Percentiles rank a stretch among this genome's conserved stretches.
These are phyloP conservation scores for Amblyopsis hoosieri DNA, from an alignment of 2,797 vertebrate species.

Conservation along the genomic window DNA sequence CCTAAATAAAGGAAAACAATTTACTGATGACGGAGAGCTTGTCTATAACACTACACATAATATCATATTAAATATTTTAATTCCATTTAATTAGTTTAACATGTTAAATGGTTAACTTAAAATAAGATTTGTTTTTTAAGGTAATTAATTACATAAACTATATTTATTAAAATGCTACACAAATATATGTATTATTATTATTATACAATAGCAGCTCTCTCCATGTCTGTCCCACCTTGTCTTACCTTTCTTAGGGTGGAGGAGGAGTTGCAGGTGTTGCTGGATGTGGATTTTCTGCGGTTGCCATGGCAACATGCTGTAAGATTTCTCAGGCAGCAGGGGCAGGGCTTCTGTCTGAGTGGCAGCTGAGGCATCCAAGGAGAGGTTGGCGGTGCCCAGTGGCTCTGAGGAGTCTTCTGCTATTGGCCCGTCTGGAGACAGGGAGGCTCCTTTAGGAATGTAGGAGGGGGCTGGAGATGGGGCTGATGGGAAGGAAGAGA, in stretches of 20 bases:
- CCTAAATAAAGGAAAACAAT: constrained; percentile 48
- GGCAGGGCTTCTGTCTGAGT: constrained; percentile 29
- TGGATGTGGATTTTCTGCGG: constrained; percentile 74
- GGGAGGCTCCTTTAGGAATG: constrained; percentile 33
- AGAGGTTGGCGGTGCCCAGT: constrained; percentile 9
- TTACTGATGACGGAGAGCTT: neutral
- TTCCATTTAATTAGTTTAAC: no score
- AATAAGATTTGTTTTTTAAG: no score
- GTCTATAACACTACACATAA: neutral
- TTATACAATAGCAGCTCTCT: neutral
- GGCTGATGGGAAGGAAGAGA: constrained; percentile 28
- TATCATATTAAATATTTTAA: neutral
- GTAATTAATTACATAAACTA: no score
- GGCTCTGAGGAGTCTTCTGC: constrained; percentile 29
- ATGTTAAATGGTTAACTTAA: no score
- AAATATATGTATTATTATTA: neutral
- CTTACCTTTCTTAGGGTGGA: constrained; percentile 64
- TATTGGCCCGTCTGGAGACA: constrained; percentile 34
- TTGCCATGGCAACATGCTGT: constrained; percentile 42
- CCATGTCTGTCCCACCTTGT: constrained; percentile 25
- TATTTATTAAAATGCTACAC: neutral
- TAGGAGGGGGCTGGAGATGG: constrained; percentile 30
- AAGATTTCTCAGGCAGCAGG: constrained; percentile 36
- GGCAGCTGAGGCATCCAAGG: constrained; percentile 21
- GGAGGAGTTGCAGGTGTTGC: constrained; percentile 77